Evolutionary conservation across 1,140 invertebrate species (phyloP).

Genomic region (Drosophila pandora): DNA sequence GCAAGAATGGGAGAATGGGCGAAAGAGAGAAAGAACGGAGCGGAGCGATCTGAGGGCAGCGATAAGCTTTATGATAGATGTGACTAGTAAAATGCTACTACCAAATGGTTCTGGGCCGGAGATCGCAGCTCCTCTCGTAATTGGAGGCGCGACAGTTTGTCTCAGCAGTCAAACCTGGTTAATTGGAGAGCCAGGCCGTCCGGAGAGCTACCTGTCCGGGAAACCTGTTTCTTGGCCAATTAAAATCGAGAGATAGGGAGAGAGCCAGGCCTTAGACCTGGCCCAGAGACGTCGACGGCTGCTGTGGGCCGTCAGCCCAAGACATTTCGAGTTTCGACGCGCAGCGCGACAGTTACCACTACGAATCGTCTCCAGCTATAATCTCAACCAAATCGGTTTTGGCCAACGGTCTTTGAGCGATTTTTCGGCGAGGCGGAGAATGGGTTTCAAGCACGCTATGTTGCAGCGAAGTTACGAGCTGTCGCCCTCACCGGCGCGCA

Average conservation of each 20-base stretch:
- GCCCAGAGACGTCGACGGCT: conserved; percentile 59
- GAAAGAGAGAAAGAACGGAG: conserved; percentile 17
- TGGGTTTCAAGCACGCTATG: conserved; percentile 81
- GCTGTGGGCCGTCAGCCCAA: conserved; percentile 35
- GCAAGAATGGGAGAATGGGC: conserved; percentile 11
- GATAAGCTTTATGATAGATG: conserved; percentile 81
- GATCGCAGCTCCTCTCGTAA: conserved; percentile 49
- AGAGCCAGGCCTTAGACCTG: conserved; percentile 36
- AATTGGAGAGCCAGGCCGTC: conserved; percentile 51
- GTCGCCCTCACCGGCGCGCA: conserved; percentile 54
- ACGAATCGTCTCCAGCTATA: conserved; percentile 7
- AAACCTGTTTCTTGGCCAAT: conserved; percentile 76
- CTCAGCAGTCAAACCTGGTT: conserved; percentile 55
- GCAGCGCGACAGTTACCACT: conserved; percentile 71
- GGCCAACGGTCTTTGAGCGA: conserved; percentile 49
- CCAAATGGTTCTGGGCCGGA: conserved; percentile 68
- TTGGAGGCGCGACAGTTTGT: conserved; percentile 58
- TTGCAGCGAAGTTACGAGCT: conserved; percentile 75
- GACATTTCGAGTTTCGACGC: conserved; percentile 78
- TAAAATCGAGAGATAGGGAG: conserved; percentile 57
- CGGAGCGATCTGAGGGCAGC: conserved; percentile 32
- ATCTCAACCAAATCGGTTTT: conserved; percentile 3
- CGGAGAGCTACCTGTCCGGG: conserved; percentile 10
- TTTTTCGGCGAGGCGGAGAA: conserved; percentile 30
- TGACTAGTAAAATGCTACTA: conserved; percentile 81